These are phyloP conservation scores for Aleiodes sp. DNA, from an alignment of 1,140 invertebrate species.

Conservation along the genomic window DNA sequence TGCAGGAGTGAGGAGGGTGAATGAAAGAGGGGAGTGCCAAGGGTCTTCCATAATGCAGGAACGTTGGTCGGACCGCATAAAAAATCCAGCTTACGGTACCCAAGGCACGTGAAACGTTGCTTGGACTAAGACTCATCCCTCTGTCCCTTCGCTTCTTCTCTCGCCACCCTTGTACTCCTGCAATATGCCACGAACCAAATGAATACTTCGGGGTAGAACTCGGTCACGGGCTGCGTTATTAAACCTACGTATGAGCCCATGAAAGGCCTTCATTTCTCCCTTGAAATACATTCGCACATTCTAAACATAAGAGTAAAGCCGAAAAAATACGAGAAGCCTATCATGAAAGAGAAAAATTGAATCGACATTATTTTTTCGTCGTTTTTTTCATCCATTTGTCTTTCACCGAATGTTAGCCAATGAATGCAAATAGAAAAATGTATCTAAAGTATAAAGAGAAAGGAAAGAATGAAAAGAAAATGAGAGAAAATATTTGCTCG, in stretches of 20 bases:
- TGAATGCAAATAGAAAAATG: constrained; percentile 9
- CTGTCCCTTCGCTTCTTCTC: neutral
- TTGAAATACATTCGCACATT: constrained; percentile 5
- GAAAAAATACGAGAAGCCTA: neutral
- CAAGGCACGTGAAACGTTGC: constrained; percentile 29
- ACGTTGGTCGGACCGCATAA: constrained; percentile 36
- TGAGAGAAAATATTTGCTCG: constrained; percentile 30
- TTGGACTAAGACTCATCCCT: neutral
- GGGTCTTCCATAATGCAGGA: constrained; percentile 36
- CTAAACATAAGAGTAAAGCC: neutral
- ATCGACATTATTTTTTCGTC: neutral
- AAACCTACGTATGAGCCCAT: constrained; percentile 22
- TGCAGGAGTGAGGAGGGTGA: neutral
- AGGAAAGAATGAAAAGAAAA: neutral
- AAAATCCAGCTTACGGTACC: constrained; percentile 37
- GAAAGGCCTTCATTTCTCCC: constrained; percentile 20
- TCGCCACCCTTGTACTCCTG: neutral
- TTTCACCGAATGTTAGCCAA: neutral
- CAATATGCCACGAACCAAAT: constrained; percentile 12
- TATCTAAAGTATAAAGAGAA: constrained; percentile 10
- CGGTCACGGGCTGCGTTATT: constrained; percentile 30
- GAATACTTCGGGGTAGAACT: constrained; percentile 22
- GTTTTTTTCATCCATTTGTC: neutral
- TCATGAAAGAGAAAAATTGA: neutral
- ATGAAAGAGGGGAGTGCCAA: neutral